phyloP scores from a whole-genome alignment of 2,113 vertebrate genomes.

The Syrrhaptes paradoxus region DNA sequence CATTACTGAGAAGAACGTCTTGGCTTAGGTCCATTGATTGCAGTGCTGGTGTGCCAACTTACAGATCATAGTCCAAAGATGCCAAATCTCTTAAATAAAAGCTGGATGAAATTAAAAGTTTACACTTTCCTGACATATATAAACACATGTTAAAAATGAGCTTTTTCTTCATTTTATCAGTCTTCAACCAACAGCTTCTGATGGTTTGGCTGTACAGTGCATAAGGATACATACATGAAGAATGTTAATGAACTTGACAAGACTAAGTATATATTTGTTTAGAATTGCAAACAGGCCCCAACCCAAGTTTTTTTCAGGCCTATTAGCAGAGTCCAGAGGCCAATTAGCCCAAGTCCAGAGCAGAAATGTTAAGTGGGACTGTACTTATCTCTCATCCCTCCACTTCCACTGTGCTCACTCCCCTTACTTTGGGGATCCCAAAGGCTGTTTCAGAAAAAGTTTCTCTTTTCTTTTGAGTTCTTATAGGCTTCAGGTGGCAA shows the following conservation, averaged over 20 bases:
- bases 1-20: background rate
- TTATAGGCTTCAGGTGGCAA: background rate
- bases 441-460: background rate
- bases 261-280: slow-evolving; percentile 34
- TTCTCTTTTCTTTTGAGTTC: background rate
- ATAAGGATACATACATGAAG: background rate
- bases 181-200: background rate
- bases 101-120: background rate
- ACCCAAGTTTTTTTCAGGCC: background rate
- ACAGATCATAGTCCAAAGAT: background rate
- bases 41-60: background rate
- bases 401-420: background rate
- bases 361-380: background rate
- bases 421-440: background rate
- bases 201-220: background rate
- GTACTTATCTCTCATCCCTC: background rate
- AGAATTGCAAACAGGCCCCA: background rate
- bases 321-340: background rate
- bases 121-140: background rate
- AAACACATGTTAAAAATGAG: background rate
- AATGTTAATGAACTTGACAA: background rate
- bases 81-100: slow-evolving; percentile 20
- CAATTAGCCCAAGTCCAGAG: background rate
- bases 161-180: background rate
- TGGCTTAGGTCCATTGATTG: background rate